phyloP scores from a whole-genome alignment of 2,888 invertebrate species.

The Epinotia ramella region DNA sequence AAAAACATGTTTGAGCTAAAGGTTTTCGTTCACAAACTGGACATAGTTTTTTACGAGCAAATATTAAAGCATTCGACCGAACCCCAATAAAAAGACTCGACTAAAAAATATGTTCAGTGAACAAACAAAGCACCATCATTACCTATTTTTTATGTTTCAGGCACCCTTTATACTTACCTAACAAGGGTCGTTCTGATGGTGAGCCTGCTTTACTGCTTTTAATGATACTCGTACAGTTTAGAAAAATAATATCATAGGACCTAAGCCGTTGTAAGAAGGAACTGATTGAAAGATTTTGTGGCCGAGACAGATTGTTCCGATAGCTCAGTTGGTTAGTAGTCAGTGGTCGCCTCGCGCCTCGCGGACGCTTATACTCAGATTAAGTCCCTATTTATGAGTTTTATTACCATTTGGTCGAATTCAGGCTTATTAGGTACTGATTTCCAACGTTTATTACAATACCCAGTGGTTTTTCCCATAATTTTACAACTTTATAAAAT shows the following conservation, averaged over 20 bases:
- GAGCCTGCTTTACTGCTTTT: neutral
- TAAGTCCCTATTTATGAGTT: too few species aligned
- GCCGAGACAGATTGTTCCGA: too few species aligned
- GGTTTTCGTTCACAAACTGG: constrained; percentile 20
- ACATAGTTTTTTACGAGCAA: constrained; percentile 39
- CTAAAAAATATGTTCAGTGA: constrained; percentile 34
- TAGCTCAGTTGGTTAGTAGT: too few species aligned
- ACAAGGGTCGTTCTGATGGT: neutral
- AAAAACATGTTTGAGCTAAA: constrained; percentile 13
- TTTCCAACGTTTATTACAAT: neutral
- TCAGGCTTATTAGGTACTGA: neutral
- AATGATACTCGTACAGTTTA: neutral
- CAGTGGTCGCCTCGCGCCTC: too few species aligned
- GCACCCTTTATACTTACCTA: constrained; percentile 13
- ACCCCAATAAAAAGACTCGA: constrained; percentile 31
- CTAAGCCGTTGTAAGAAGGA: too few species aligned
- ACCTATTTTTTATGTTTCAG: constrained; percentile 22
- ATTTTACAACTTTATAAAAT: neutral
- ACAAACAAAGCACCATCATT: constrained; percentile 22
- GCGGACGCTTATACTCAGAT: too few species aligned
- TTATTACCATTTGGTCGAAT: too few species aligned
- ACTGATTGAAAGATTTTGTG: too few species aligned
- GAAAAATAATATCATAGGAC: neutral
- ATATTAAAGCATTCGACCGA: constrained; percentile 39
- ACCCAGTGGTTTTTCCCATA: neutral